Evolutionary conservation across 2,888 invertebrate genomes (phyloP).

Genomic region (Barypeithes pellucidus): DNA sequence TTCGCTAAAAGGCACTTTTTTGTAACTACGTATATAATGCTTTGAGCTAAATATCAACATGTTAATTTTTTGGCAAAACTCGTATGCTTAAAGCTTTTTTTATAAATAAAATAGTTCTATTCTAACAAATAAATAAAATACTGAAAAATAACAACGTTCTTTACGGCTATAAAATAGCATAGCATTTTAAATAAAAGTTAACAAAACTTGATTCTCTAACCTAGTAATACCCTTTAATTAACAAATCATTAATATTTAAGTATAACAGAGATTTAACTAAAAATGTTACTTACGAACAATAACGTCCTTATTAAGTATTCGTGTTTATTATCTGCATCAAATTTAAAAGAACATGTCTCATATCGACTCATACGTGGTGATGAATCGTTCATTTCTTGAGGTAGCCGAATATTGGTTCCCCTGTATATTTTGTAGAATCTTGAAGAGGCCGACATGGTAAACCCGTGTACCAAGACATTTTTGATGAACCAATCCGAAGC

Average conservation of each 20-base stretch:
- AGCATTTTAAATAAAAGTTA: neutral
- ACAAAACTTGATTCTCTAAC: conserved; percentile 5
- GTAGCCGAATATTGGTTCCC: no score
- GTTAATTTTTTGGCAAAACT: conserved; percentile 10
- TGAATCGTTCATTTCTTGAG: no score
- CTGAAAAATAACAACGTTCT: conserved; percentile 8
- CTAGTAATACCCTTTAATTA: conserved; percentile 12
- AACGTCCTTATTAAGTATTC: no score
- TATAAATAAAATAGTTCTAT: neutral
- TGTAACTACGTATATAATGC: conserved; percentile 7
- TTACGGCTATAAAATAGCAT: neutral
- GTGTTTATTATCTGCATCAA: no score
- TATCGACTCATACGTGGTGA: no score
- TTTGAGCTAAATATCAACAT: conserved; percentile 24
- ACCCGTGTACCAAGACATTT: no score
- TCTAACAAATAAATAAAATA: conserved; percentile 21
- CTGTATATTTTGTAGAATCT: no score
- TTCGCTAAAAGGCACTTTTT: conserved; percentile 8
- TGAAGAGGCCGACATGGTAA: no score
- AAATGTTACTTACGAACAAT: neutral
- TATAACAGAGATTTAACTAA: neutral
- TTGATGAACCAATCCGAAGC: no score
- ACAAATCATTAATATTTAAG: neutral
- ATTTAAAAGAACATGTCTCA: no score
- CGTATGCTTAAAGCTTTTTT: neutral